Base-by-base conservation (phyloP, 1,140 invertebrate species). In the Diorhabda carinulata region DNA sequence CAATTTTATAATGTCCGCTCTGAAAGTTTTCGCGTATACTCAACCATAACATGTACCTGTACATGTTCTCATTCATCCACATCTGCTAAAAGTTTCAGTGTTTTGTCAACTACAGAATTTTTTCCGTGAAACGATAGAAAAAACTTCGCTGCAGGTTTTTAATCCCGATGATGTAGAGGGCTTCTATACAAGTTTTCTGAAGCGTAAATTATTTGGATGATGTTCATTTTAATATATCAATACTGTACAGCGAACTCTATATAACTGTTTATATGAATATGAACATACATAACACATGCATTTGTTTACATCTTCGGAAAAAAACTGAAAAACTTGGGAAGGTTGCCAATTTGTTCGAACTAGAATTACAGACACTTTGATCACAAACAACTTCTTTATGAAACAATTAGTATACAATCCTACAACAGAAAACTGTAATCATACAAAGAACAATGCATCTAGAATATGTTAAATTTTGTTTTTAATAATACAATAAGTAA, bases 41-140 rank as follows among this genome's bases (percentile, higher is more conserved):
- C 6, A 52, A n/a, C 47, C 47, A 52, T 52, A 52, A 52, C 47
- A 52, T 52, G 47, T 52, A 52, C 47, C 47, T 52, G 4, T n/a
- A 8, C 47, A 4, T 52, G 47, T 52, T 52, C 47, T 52, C 47
- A 52, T 52, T 52, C 47, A 52, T 52, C n/a, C 4, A 52, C n/a
- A 52, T 52, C n/a, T 52, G 3, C 6, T 52, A 4, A n/a, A 52
- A 52, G 47, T 52, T 52, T 52, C 47, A 52, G 47, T 52, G 47
- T 52, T 52, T 52, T 52, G 47, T 52, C 47, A 52, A 52, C 47
- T 52, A 52, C n/a, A 52, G 47, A n/a, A 52, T 8, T 52, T 52
- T 52, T 52, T 52, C 47, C 6, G 47, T 52, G n/a, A 6, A 52
- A n/a, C 47, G 47, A 52, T n/a, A 52, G 47, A 52, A 52, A 52